Evolutionary conservation across 2,113 vertebrate genomes (phyloP).

Genomic region (Ammodytes marinus): DNA sequence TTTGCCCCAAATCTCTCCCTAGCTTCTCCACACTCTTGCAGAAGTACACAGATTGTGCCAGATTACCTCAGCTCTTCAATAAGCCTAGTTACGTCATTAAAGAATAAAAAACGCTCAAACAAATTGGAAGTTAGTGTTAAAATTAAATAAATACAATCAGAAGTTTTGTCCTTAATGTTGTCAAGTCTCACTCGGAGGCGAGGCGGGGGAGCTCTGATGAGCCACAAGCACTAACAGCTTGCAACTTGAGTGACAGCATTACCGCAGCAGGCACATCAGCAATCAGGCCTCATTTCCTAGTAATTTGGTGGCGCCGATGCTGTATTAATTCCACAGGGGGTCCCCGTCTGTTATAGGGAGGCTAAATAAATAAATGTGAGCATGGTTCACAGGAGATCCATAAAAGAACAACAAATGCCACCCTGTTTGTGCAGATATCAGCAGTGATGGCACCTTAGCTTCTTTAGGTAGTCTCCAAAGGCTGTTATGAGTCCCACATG

Average conservation of each 20-base stretch:
- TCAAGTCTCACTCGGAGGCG: constrained; percentile 37
- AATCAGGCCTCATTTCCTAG: constrained; percentile 80
- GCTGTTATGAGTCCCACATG: constrained; percentile 1
- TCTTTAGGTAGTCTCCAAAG: constrained; percentile 24
- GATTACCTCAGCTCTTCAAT: constrained; percentile 19
- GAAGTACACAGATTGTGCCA: background rate
- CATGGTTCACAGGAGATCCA: constrained; percentile 41
- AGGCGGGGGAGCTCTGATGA: constrained; percentile 61
- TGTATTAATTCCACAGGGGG: constrained; percentile 76
- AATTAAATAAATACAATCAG: constrained; percentile 24
- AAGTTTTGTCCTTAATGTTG: constrained; percentile 43
- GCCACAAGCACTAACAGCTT: constrained; percentile 67
- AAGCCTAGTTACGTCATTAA: constrained; percentile 23
- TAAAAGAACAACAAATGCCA: constrained; percentile 51
- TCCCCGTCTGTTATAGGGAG: constrained; percentile 65
- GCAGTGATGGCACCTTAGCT: constrained; percentile 15
- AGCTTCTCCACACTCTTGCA: background rate
- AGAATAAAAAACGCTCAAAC: background rate
- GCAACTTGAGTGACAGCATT: constrained; percentile 74
- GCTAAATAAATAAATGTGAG: constrained; percentile 57
- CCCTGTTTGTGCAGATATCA: constrained; percentile 35
- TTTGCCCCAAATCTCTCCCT: constrained; percentile 1
- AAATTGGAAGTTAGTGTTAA: constrained; percentile 15
- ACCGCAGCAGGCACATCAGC: constrained; percentile 69
- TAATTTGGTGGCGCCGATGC: constrained; percentile 71